Percentiles rank a stretch among this genome's conserved stretches.
Conservation (phyloP, 2,888 invertebrate genomes). For the Phymatocera aterrima region DNA sequence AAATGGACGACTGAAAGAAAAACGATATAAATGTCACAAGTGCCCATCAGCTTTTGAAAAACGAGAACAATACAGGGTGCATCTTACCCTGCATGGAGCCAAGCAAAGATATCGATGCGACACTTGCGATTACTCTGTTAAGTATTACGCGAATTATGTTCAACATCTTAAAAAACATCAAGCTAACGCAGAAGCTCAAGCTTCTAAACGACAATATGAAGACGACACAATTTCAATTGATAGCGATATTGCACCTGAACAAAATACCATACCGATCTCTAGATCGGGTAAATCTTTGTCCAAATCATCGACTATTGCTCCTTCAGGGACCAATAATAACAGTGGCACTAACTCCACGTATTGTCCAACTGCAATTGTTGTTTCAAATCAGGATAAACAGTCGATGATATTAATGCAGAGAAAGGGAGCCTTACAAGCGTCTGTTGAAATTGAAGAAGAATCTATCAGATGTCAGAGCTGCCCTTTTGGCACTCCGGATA, state of each 20-base stretch:
- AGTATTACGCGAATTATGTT: constrained; percentile 89
- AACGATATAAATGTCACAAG: constrained; percentile 88
- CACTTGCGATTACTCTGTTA: constrained; percentile 91
- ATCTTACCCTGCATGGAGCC: constrained; percentile 88
- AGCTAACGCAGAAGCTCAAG: constrained; percentile 82
- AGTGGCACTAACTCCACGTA: not conserved
- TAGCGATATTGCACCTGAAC: not conserved
- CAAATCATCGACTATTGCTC: constrained; percentile 48
- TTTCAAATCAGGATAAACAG: constrained; percentile 69
- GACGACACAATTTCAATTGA: constrained; percentile 68
- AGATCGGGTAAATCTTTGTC: constrained; percentile 61
- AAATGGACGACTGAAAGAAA: constrained; percentile 85
- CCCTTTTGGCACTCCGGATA: constrained; percentile 65
- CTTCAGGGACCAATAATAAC: not conserved
- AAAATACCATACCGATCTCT: constrained; percentile 33
- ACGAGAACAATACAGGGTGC: constrained; percentile 89
- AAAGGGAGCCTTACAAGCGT: constrained; percentile 53
- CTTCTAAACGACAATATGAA: constrained; percentile 75
- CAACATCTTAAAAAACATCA: constrained; percentile 90
- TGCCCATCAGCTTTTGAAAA: constrained; percentile 94
- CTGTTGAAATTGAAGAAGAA: constrained; percentile 54
- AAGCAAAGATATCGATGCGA: constrained; percentile 90
- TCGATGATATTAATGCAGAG: constrained; percentile 63
- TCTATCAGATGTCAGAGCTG: constrained; percentile 63
- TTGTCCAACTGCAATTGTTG: constrained; percentile 11